Evolutionary conservation across 2,113 vertebrate species (phyloP).

Genomic region (Perca schrenkii): DNA sequence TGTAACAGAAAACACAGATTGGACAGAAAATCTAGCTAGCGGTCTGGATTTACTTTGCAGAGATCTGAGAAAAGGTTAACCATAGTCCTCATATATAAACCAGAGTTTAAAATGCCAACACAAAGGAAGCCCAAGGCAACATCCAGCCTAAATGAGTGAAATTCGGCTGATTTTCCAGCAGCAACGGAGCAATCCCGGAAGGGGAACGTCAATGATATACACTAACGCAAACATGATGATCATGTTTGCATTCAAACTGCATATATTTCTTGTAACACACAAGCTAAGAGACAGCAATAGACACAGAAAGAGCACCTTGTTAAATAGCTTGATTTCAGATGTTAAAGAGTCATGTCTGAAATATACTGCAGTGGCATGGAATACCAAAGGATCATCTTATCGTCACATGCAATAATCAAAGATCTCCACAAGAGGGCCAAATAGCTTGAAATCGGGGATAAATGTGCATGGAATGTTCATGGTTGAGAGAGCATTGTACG

Average conservation of each 20-base stretch:
- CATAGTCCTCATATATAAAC: too few relatives aligned
- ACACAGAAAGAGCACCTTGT: background rate
- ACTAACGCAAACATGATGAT: background rate
- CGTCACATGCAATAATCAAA: background rate
- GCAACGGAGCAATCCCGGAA: too few relatives aligned
- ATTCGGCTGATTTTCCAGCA: too few relatives aligned
- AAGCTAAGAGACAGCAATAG: background rate
- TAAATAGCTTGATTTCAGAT: conserved; percentile 45
- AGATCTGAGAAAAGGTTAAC: too few relatives aligned
- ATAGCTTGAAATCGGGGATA: background rate
- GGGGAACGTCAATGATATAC: too few relatives aligned
- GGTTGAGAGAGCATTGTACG: background rate
- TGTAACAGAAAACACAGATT: too few relatives aligned
- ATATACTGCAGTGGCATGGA: conserved; percentile 43
- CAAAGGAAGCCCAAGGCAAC: too few relatives aligned
- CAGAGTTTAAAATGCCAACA: too few relatives aligned
- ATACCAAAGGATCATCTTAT: background rate
- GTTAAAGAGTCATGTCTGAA: background rate
- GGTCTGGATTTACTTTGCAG: too few relatives aligned
- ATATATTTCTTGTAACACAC: background rate
- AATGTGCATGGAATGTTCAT: background rate
- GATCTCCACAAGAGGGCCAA: conserved; percentile 12
- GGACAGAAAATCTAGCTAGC: too few relatives aligned
- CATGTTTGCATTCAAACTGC: background rate
- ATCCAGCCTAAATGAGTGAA: too few relatives aligned